Evolutionary conservation across 2,113 vertebrate species (phyloP), one percentile per base, ranked within the genome.

Genomic region (Apeltes quadracus): DNA sequence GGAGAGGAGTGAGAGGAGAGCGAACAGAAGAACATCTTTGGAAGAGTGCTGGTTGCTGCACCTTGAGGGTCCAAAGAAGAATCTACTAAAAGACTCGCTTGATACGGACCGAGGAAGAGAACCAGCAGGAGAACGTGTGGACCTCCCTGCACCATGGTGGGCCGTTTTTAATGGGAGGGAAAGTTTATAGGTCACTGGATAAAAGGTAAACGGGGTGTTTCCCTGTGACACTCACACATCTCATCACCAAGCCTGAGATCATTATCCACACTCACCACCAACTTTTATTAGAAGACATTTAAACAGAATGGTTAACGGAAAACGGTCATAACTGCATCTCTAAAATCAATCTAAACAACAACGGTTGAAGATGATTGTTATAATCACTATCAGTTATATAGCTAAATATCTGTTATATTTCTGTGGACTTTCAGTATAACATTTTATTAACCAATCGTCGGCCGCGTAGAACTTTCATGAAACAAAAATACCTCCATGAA

Each of bases 381-480:
- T 85, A 78, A 82, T 84, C 73, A 81, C 69, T 81, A 79, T 72
- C 70, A 78, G 46, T 85, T 78, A 79, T 76, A 84, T 48, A 84
- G 77, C 84, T 91, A 91, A 79, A 89, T 90, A 88, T 84, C 75
- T 86, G 83, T 82, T 73, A 78, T 82, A 89, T n/a, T n/a, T n/a
- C n/a, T n/a, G 82, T 90, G 69, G 87, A 86, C 85, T 72, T 90
- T 84, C 82, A 90, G 83, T 88, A 84, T 86, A 88, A 87, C 80
- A 65, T 84, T 83, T 81, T 74, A 82, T 85, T 56, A 91, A 77
- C 76, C 75, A 76, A 22, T 64, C 22, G 25, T 80, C 54, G 74
- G 81, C 80, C 64, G 55, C 34, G 48, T 64, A 79, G 69, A 76
- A 46, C 18, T 46, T 82, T 90, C 63, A 82, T 79, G 82, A 89